phyloP scores from a whole-genome alignment of 2,113 vertebrate species.

The Gasterosteus aculeatus region DNA sequence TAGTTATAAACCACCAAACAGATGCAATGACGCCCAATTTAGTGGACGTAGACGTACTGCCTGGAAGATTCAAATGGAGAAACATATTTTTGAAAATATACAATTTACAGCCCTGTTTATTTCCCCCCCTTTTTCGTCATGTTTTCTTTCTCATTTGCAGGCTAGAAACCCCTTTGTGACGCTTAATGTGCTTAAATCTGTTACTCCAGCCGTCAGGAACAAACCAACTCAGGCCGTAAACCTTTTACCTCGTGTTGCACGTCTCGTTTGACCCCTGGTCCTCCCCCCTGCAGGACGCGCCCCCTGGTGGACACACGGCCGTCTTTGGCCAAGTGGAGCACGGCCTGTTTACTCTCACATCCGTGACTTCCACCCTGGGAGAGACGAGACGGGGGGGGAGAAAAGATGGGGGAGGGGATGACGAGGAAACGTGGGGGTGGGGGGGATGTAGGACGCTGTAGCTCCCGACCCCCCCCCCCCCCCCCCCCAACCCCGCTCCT shows the following conservation, averaged over 20 bases:
- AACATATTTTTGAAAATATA: not conserved
- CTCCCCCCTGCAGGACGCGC: not conserved
- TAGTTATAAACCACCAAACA: not conserved
- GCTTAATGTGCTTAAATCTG: not conserved
- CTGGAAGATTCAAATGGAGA: not conserved
- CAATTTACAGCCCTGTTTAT: not conserved
- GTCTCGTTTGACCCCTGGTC: not conserved
- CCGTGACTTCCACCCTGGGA: constrained; percentile 61
- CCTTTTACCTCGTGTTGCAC: no score
- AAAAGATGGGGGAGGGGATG: constrained; percentile 28
- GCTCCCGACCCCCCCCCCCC: not conserved
- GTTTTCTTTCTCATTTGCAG: not conserved
- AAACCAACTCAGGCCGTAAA: not conserved
- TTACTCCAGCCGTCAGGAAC: not conserved
- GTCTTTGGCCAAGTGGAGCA: constrained; percentile 72
- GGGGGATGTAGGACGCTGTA: not conserved
- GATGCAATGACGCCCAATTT: no score
- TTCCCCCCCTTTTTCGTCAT: not conserved
- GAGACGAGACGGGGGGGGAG: constrained; percentile 34
- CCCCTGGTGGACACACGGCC: constrained; percentile 10
- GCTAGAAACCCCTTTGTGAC: not conserved
- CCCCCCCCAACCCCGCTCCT: not conserved
- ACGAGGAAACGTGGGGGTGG: not conserved
- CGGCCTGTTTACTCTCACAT: constrained; percentile 73
- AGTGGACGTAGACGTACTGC: not conserved